Conservation (phyloP, 2,888 invertebrate genomes). For the Chromoteleia sp. region DNA sequence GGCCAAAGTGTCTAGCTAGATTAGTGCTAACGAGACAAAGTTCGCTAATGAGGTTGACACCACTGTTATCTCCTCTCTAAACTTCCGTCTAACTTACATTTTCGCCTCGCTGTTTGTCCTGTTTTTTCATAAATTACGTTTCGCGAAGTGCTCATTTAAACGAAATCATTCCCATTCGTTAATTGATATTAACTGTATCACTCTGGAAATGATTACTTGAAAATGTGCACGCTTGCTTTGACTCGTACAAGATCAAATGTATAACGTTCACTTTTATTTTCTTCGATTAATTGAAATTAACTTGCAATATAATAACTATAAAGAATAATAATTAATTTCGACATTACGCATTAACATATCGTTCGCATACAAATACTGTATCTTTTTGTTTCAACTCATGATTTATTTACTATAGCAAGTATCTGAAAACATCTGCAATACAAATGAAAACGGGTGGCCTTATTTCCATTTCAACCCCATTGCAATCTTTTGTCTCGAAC, state of each 20-base stretch:
- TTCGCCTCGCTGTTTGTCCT: conserved; percentile 5
- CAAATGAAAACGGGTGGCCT: conserved; percentile 41
- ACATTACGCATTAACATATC: too few species aligned
- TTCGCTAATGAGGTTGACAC: conserved; percentile 64
- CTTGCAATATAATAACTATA: too few species aligned
- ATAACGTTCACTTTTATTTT: too few species aligned
- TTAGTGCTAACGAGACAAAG: conserved; percentile 60
- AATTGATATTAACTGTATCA: too few species aligned
- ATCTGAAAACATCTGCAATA: conserved; percentile 16
- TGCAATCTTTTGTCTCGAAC: conserved; percentile 35
- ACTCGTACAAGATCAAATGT: too few species aligned
- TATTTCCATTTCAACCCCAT: conserved; percentile 54
- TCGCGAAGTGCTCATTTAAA: neutral
- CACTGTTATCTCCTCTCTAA: conserved; percentile 38
- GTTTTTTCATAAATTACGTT: neutral
- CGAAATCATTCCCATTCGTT: neutral
- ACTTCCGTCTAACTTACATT: conserved; percentile 31
- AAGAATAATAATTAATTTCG: too few species aligned
- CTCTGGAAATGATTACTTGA: too few species aligned
- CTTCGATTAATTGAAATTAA: too few species aligned
- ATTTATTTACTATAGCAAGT: too few species aligned
- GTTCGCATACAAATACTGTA: too few species aligned
- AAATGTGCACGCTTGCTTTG: too few species aligned
- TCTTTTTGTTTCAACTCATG: too few species aligned
- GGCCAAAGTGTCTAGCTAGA: conserved; percentile 63